A percentile compares a stretch with the other conserved stretches of the same genome.
These are phyloP conservation scores for Mythimna pallens DNA, from an alignment of 2,888 invertebrate species.

Conservation along the genomic window DNA sequence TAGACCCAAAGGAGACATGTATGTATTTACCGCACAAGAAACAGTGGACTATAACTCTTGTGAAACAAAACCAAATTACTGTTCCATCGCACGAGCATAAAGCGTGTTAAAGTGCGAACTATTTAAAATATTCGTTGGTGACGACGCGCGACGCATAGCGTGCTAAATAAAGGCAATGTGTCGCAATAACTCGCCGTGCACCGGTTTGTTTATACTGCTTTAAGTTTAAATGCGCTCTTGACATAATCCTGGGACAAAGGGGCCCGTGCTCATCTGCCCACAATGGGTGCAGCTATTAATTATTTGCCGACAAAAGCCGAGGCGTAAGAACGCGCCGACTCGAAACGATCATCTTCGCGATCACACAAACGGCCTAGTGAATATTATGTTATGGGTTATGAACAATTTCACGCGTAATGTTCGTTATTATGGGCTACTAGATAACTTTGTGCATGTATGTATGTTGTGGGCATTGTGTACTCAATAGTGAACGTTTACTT, in stretches of 20 bases:
- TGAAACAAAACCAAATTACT: constrained; percentile 45
- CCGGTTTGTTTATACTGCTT: constrained; percentile 70
- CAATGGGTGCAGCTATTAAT: constrained; percentile 82
- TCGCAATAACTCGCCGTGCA: constrained; percentile 68
- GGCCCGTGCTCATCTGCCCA: constrained; percentile 72
- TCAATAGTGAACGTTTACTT: constrained; percentile 35
- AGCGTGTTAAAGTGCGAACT: constrained; percentile 44
- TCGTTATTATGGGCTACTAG: constrained; percentile 51
- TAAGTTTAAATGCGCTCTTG: constrained; percentile 71
- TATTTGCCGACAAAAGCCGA: constrained; percentile 80
- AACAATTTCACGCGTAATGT: constrained; percentile 63
- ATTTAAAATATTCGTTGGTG: constrained; percentile 61
- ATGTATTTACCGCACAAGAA: constrained; percentile 18
- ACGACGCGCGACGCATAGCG: constrained; percentile 29
- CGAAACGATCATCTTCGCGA: constrained; percentile 69
- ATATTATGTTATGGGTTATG: constrained; percentile 68
- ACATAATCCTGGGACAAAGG: constrained; percentile 76
- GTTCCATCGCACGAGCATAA: constrained; percentile 39
- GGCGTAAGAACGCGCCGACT: constrained; percentile 73
- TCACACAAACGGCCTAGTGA: constrained; percentile 65
- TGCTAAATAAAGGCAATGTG: constrained; percentile 65
- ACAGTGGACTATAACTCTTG: constrained; percentile 36
- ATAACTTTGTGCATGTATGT: constrained; percentile 53
- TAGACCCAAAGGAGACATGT: not conserved
- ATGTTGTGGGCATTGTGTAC: constrained; percentile 22